These are phyloP conservation scores for Hydroisotoma schaefferi DNA, from an alignment of 2,888 invertebrate genomes.

Conservation along the genomic window DNA sequence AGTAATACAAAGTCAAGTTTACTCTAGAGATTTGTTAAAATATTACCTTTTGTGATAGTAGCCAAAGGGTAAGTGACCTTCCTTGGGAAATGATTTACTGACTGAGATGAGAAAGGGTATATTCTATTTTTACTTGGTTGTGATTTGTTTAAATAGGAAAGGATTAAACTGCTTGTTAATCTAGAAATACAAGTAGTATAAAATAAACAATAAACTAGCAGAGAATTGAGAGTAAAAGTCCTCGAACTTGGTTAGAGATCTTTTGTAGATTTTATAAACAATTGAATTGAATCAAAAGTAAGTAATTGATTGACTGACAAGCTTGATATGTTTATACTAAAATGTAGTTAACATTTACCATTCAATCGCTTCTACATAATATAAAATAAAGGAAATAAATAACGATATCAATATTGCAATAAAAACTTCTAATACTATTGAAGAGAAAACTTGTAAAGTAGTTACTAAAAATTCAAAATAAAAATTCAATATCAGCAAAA, in stretches of 20 bases:
- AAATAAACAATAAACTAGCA: background rate
- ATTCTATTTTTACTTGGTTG: background rate
- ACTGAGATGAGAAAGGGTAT: slow-evolving; percentile 3
- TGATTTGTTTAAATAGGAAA: background rate
- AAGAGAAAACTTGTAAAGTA: no score
- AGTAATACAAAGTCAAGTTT: no score
- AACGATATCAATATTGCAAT: no score
- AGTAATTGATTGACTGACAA: background rate
- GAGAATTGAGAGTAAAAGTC: background rate
- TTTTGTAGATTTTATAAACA: background rate
- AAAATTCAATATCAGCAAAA: no score
- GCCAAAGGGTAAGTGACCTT: background rate
- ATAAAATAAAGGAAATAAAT: no score
- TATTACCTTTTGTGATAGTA: no score
- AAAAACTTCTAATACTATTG: no score
- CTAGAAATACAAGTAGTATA: background rate
- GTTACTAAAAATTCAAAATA: no score
- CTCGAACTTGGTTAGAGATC: slow-evolving; percentile 1
- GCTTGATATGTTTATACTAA: no score
- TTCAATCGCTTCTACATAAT: no score
- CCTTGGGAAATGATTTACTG: background rate
- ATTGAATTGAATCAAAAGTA: background rate
- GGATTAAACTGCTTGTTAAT: background rate
- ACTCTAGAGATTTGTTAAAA: no score
- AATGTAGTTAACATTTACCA: no score